Percentiles rank a stretch among this genome's conserved stretches.
These are phyloP conservation scores for Helicoverpa zea DNA, from an alignment of 1,140 invertebrate genomes.

Conservation along the genomic window DNA sequence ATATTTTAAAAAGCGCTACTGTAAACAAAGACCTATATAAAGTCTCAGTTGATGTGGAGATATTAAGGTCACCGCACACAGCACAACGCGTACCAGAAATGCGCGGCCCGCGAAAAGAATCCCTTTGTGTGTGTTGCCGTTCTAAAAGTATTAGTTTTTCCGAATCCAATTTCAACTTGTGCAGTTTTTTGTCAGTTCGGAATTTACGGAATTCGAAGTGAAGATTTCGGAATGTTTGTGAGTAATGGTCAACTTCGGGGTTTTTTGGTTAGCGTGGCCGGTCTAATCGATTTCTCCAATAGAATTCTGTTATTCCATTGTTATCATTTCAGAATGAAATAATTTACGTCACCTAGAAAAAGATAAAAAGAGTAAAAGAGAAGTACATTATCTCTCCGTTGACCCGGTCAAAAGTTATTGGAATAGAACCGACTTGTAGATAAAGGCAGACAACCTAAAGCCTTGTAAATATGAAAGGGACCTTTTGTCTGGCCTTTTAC, in stretches of 20 bases:
- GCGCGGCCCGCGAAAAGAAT: slow-evolving; percentile 59
- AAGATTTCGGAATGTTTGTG: slow-evolving; percentile 44
- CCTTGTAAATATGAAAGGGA: slow-evolving; percentile 15
- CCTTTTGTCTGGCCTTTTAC: neutral
- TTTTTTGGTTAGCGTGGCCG: slow-evolving; percentile 14
- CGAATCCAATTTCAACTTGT: slow-evolving; percentile 63
- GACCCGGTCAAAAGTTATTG: slow-evolving; percentile 8
- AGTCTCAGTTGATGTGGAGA: slow-evolving; percentile 39
- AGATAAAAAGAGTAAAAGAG: too few species aligned
- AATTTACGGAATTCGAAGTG: slow-evolving; percentile 44
- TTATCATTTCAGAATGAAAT: neutral
- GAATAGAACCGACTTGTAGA: neutral
- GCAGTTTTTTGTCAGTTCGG: slow-evolving; percentile 49
- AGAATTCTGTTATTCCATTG: neutral
- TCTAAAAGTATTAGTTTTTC: slow-evolving; percentile 64
- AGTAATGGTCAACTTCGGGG: slow-evolving; percentile 43
- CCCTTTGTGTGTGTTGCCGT: slow-evolving; percentile 63
- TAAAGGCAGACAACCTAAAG: slow-evolving; percentile 17
- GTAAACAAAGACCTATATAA: slow-evolving; percentile 27
- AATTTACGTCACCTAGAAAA: too few species aligned
- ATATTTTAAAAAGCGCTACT: neutral
- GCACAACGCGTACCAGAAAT: slow-evolving; percentile 53
- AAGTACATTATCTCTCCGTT: neutral
- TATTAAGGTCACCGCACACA: slow-evolving; percentile 63
- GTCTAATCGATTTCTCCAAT: neutral